Evolutionary conservation across 2,797 vertebrate species (phyloP), one percentile per base, ranked within the genome.

Genomic region (Propithecus perrieri): DNA sequence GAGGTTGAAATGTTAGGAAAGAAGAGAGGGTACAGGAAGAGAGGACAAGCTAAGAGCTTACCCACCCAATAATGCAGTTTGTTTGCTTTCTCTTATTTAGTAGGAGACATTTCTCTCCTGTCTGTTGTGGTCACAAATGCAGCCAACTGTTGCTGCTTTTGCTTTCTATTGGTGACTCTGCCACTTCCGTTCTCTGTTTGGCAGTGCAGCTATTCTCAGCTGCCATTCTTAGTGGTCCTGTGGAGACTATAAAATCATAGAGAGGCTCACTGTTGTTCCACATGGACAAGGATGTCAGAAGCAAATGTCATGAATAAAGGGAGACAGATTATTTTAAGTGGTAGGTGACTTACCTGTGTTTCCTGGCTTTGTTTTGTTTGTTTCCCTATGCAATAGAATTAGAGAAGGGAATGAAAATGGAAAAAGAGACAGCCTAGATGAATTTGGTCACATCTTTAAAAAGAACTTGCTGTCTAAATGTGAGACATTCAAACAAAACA

Each of bases 401-500:
- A 53, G 33, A 53, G 33, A 93, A 76, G 9, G 8, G 78, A 76
- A 72, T n/a, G 18, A 12, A 63, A 57, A 91, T 28, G 1, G 17
- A 53, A 80, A 83, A 81, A 59, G 0, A 75, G 3, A 78, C 10
- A 83, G 48, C 26, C 9, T 13, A 43, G 8, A 33, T 41, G n/a
- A 78, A 71, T 65, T 67, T 67, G 72, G 15, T 65, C 48, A 94
- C 12, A 78, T 53, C 12, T 89, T 14, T 28, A 93, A 72, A 71
- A 55, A 35, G 61, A 38, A 55, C 85, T 71, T 15, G 5, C 26
- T 91, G 30, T 30, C 33, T 85, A 48, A 76, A 76, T 65, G 17
- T 50, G n/a, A 97, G 63, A 59, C 74, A 75, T 78, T 48, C 17
- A 84, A 84, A 75, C 11, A 65, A 95, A 96, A 38, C 8, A 63